Evolutionary conservation across 2,888 invertebrate genomes (phyloP), one percentile per base, ranked within the genome.

Genomic region (Pheosia gnoma): DNA sequence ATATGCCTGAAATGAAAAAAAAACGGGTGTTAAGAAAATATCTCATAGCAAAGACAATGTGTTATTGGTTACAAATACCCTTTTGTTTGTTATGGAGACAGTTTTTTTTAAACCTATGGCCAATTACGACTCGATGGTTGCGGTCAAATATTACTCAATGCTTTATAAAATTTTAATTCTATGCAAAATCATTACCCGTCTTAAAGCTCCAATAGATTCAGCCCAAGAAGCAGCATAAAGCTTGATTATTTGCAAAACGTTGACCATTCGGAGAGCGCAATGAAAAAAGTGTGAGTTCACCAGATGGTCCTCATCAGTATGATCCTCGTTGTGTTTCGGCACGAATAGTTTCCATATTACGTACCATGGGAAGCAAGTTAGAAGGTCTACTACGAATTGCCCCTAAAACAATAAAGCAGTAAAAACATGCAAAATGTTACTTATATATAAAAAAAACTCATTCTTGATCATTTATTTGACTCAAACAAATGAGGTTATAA

Each of bases 321-420:
- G 91, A 1, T 76, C 75, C 78, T 91, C 91, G 47, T 84, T 74
- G 64, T 93, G 91, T 55, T 85, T 86, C 1, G 89, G 87, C 3
- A 87, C 77, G 52, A 90, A 79, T 8, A 89, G 49, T 60, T 79
- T 83, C 83, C 87, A 86, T 5, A 90, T 2, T 0, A 84, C 78
- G 61, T 94, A 93, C 92, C 94, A 94, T 3, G 94, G 94, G 51
- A 94, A 90, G 70, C 91, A 90, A 8, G 91, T 87, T 3, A 94
- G 37, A 2, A 94, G 80, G 71, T 94, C 94, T 8, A 92, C 59
- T 25, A 85, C 54, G 66, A 94, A 94, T 52, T 88, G 79, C 7
- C 91, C 86, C 89, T 93, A 76, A 58, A 87, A 85, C 0, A 13
- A 13, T 2, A 39, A 39, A 39, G 5, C 7, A 6, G 7, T 39